Evolutionary conservation across 1,140 invertebrate species (phyloP).

Genomic region (Lanistes nyassanus): DNA sequence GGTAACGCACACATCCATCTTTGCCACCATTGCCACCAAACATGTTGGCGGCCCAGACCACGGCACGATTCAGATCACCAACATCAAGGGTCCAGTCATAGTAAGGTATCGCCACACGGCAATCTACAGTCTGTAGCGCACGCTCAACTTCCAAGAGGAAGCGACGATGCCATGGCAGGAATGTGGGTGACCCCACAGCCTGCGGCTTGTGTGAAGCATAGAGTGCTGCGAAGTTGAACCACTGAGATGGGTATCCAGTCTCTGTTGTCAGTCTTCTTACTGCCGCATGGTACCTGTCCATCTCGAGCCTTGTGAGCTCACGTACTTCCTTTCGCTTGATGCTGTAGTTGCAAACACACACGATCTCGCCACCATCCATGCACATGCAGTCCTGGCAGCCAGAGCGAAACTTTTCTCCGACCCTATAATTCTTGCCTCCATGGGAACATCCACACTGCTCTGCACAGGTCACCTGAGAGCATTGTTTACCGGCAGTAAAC

Average conservation of each 20-base stretch:
- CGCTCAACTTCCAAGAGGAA: conserved; percentile 51
- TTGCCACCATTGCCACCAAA: conserved; percentile 55
- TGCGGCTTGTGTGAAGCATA: conserved; percentile 52
- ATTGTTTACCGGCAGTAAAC: conserved; percentile 46
- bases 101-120: conserved; percentile 53
- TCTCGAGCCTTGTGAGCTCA: conserved; percentile 46
- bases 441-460: conserved; percentile 49
- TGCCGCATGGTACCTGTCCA: conserved; percentile 39
- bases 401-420: conserved; percentile 44
- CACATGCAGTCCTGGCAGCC: conserved; percentile 51
- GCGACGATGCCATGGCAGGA: conserved; percentile 54
- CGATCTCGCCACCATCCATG: conserved; percentile 35
- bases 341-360: conserved; percentile 34
- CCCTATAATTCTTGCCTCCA: conserved; percentile 40
- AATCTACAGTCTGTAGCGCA: conserved; percentile 47
- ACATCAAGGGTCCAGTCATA: conserved; percentile 60
- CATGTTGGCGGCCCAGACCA: conserved; percentile 50
- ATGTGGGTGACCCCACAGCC: conserved; percentile 43
- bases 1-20: conserved; percentile 50
- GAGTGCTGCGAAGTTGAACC: conserved; percentile 48
- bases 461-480: conserved; percentile 41
- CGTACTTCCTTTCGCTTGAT: conserved; percentile 50
- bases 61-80: conserved; percentile 42
- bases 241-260: conserved; percentile 44
- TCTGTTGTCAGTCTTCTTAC: conserved; percentile 39